These are phyloP conservation scores for Condylura cristata DNA, from an alignment of 2,113 vertebrate species.

Conservation along the genomic window DNA sequence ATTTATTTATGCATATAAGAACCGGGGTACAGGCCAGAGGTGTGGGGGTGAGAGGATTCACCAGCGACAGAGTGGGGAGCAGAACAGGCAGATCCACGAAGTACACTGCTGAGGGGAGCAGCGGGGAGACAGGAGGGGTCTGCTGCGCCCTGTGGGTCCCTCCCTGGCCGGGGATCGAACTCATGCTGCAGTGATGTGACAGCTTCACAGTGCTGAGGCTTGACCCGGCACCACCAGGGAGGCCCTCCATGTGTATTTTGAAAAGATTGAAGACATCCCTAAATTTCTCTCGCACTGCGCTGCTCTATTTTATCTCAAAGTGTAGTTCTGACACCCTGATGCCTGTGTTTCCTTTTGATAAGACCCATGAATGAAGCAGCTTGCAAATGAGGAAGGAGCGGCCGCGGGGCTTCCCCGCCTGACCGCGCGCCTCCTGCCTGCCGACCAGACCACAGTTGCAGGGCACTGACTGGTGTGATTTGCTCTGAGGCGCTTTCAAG, in stretches of 20 bases:
- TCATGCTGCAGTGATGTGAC: no score
- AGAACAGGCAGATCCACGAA: no score
- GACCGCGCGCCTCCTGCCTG: background rate
- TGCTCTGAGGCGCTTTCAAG: background rate
- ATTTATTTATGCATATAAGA: no score
- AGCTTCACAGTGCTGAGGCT: no score
- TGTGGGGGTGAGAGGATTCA: no score
- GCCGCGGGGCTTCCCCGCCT: background rate
- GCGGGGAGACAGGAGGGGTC: no score
- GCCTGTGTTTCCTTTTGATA: conserved; percentile 32
- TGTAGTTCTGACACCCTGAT: background rate
- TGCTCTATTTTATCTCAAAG: background rate
- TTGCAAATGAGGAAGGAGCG: conserved; percentile 22
- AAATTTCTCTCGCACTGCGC: background rate
- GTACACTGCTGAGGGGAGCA: no score
- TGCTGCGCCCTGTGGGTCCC: no score
- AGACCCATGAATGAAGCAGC: conserved; percentile 43
- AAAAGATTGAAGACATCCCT: background rate
- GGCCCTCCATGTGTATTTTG: background rate
- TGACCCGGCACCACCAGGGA: no score
- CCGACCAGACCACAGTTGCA: background rate
- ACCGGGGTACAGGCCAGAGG: no score
- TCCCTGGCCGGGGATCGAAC: no score
- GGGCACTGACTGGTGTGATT: background rate
- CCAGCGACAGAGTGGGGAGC: no score